Conservation (phyloP, 2,888 invertebrate genomes). For the Drosophila yooni region DNA sequence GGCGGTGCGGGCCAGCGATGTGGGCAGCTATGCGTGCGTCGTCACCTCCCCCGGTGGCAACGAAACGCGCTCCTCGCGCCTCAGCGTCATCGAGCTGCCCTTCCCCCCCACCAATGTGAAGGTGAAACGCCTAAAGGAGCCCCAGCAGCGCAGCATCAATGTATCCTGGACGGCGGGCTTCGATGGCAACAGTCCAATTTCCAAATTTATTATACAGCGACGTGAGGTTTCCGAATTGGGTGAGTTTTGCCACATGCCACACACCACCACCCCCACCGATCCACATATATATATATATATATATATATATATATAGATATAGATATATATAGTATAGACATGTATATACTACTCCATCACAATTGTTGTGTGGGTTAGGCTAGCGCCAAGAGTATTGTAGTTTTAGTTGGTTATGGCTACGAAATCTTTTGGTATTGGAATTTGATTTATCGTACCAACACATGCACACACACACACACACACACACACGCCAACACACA, state of each 20-base stretch:
- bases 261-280: not conserved
- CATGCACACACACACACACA: not conserved
- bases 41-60: slow-evolving; percentile 96
- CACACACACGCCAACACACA: not conserved
- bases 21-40: slow-evolving; percentile 96
- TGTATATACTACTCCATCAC: not conserved
- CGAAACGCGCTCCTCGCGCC: slow-evolving; percentile 93
- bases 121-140: slow-evolving; percentile 89
- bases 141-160: slow-evolving; percentile 92
- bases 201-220: slow-evolving; percentile 96
- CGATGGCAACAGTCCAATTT: slow-evolving; percentile 98
- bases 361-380: slow-evolving; percentile 4
- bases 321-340: not conserved
- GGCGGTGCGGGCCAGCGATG: slow-evolving; percentile 95
- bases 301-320: not conserved
- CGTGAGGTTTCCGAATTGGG: slow-evolving; percentile 95
- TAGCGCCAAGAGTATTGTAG: slow-evolving; percentile 11
- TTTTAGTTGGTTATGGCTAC: slow-evolving; percentile 27
- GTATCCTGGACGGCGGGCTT: slow-evolving; percentile 98
- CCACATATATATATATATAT: not conserved
- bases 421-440: slow-evolving; percentile 41
- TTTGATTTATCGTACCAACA: slow-evolving; percentile 36
- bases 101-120: slow-evolving; percentile 95
- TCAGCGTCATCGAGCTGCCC: slow-evolving; percentile 97
- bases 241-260: slow-evolving; percentile 84